phyloP scores from a whole-genome alignment of 2,888 invertebrate species.

The Acleris laterana region DNA sequence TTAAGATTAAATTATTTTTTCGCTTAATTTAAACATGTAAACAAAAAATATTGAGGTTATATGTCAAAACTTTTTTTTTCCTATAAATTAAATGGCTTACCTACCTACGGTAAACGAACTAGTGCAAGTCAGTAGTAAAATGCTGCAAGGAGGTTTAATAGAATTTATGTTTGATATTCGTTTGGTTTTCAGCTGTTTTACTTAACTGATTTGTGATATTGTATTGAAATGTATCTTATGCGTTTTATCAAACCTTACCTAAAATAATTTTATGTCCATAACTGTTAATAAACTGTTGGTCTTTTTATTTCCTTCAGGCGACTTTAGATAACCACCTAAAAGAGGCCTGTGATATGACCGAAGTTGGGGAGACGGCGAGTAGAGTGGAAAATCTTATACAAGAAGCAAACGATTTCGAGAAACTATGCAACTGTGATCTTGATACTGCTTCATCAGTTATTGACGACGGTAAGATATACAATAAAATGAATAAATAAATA shows the following conservation, averaged over 20 bases:
- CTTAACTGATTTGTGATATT: no score
- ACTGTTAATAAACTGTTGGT: not conserved
- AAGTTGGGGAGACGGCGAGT: constrained; percentile 93
- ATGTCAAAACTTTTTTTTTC: constrained; percentile 26
- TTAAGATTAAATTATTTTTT: constrained; percentile 14
- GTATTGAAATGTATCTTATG: no score
- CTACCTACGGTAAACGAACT: not conserved
- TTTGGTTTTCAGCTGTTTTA: no score
- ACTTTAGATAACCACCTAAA: constrained; percentile 92
- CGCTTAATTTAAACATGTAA: constrained; percentile 17
- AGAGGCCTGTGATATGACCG: constrained; percentile 92
- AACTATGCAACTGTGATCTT: constrained; percentile 91
- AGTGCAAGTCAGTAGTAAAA: constrained; percentile 17
- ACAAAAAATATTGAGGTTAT: constrained; percentile 37
- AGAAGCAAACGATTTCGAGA: constrained; percentile 91
- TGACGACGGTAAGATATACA: constrained; percentile 79
- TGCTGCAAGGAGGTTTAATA: constrained; percentile 1
- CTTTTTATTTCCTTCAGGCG: constrained; percentile 69
- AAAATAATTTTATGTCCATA: no score
- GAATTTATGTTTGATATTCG: no score
- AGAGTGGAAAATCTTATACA: constrained; percentile 91
- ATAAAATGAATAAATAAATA: no score
- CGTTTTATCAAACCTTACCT: not conserved
- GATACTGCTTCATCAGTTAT: constrained; percentile 93
- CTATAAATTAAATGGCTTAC: constrained; percentile 8